Evolutionary conservation across 2,113 vertebrate genomes (phyloP).

Genomic region (Acanthisitta chloris): DNA sequence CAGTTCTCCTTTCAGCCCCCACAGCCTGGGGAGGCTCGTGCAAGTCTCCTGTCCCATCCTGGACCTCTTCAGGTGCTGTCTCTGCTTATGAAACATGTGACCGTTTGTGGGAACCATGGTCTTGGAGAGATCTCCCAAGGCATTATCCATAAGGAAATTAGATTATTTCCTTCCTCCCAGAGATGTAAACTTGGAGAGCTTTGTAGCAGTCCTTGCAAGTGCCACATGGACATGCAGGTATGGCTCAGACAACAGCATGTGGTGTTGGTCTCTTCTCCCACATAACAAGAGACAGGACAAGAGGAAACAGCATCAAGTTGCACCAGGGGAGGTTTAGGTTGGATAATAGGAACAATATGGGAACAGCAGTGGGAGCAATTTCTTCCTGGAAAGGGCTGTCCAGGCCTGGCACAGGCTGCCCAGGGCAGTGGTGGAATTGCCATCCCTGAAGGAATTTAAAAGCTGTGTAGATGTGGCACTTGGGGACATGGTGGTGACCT

Average conservation of each 20-base stretch:
- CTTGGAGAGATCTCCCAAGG: not conserved
- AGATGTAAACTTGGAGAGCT: not conserved
- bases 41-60: not conserved
- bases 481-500: not conserved
- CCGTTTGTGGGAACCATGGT: not conserved
- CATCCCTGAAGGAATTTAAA: not conserved
- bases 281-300: not conserved
- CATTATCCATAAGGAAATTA: not conserved
- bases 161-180: not conserved
- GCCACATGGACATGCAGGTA: not conserved
- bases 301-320: not conserved
- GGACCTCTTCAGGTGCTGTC: not conserved
- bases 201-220: not conserved
- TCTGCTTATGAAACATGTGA: no score
- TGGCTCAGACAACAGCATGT: fast-evolving
- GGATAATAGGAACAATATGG: not conserved
- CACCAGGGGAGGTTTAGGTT: not conserved
- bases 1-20: not conserved
- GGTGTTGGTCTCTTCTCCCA: not conserved
- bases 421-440: fast-evolving
- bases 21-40: not conserved
- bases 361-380: no score
- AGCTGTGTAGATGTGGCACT: not conserved
- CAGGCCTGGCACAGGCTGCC: not conserved
- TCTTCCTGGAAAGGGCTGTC: not conserved